Percentiles rank a stretch among this genome's conserved stretches.
Evolutionary conservation across 2,888 invertebrate genomes (phyloP).

Genomic region (Tinea semifulvella): DNA sequence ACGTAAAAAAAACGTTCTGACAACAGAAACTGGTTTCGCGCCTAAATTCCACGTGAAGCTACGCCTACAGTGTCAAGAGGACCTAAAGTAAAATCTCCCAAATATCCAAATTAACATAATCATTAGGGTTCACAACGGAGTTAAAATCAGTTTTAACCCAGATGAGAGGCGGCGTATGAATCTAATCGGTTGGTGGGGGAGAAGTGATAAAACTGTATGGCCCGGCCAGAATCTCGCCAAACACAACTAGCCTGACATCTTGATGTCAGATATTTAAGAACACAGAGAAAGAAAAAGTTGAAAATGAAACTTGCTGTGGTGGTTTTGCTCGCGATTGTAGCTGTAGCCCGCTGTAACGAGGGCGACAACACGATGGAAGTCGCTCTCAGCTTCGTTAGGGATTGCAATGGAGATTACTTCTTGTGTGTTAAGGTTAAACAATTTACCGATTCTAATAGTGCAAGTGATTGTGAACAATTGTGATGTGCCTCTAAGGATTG

Average conservation of each 20-base stretch:
- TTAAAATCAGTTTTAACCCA: conserved; percentile 40
- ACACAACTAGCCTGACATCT: conserved; percentile 48
- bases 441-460: conserved; percentile 39
- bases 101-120: conserved; percentile 28
- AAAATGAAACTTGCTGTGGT: conserved; percentile 44
- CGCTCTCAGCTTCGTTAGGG: conserved; percentile 74
- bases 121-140: conserved; percentile 35
- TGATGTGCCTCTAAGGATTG: conserved; percentile 22
- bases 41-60: neutral
- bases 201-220: conserved; percentile 57
- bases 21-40: neutral
- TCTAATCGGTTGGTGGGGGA: conserved; percentile 45
- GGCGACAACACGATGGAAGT: conserved; percentile 68
- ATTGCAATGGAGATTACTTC: conserved; percentile 74
- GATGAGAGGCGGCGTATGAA: conserved; percentile 33
- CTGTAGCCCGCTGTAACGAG: conserved; percentile 47
- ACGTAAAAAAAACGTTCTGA: neutral
- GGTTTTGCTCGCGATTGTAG: conserved; percentile 45
- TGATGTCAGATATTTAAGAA: conserved; percentile 46
- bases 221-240: conserved; percentile 39
- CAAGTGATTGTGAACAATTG: conserved; percentile 40
- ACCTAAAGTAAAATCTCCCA: conserved; percentile 10
- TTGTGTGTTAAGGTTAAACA: conserved; percentile 77
- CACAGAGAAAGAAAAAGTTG: conserved; percentile 27
- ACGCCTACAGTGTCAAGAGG: conserved; percentile 6